These are phyloP conservation scores for Lithosia quadra DNA, from an alignment of 2,888 invertebrate genomes.

Conservation along the genomic window DNA sequence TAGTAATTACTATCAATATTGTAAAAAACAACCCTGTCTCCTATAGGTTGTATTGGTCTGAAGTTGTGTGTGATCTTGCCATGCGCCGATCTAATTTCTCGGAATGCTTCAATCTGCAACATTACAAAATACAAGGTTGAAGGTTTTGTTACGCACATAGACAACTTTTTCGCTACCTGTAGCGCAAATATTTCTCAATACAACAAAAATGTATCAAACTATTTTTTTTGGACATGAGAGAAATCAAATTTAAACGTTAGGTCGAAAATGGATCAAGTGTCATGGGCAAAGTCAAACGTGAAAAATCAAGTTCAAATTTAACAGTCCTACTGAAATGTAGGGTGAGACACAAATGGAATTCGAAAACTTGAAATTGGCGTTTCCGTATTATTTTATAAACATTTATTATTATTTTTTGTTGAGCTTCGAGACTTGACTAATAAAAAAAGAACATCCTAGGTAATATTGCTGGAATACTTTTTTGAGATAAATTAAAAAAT, in stretches of 20 bases:
- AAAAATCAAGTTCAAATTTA: too few relatives aligned
- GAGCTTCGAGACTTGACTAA: too few relatives aligned
- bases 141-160: constrained; percentile 7
- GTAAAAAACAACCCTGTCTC: constrained; percentile 89
- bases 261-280: too few relatives aligned
- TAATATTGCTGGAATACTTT: too few relatives aligned
- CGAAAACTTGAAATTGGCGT: too few relatives aligned
- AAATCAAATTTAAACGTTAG: constrained; percentile 4
- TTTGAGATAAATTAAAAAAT: too few relatives aligned
- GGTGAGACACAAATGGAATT: too few relatives aligned
- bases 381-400: too few relatives aligned
- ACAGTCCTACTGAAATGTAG: too few relatives aligned
- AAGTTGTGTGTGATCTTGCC: constrained; percentile 93
- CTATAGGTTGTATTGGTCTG: constrained; percentile 93
- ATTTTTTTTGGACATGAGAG: constrained; percentile 10
- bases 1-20: constrained; percentile 84
- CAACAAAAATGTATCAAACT: constrained; percentile 21
- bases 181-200: constrained; percentile 19
- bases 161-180: not conserved
- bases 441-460: too few relatives aligned
- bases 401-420: too few relatives aligned
- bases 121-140: constrained; percentile 29
- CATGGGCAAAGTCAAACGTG: too few relatives aligned
- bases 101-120: constrained; percentile 90
- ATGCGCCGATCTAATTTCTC: constrained; percentile 88